Percentiles rank a stretch among this genome's conserved stretches.
These are phyloP conservation scores for Urocolius indicus DNA, from an alignment of 2,113 vertebrate species.

Conservation along the genomic window DNA sequence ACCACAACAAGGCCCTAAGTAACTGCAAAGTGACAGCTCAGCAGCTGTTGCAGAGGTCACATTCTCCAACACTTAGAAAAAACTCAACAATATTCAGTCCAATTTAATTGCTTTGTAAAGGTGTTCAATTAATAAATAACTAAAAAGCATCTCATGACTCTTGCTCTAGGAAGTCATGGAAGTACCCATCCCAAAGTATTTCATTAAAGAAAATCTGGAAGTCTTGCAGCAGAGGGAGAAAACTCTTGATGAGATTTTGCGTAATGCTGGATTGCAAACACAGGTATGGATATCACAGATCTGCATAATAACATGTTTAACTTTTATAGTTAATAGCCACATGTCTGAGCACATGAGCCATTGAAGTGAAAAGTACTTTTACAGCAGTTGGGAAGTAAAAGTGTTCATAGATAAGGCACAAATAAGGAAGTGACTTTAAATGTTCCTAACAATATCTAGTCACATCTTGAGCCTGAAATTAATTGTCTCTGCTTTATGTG, in stretches of 20 bases:
- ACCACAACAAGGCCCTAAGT: not conserved
- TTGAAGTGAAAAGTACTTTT: not conserved
- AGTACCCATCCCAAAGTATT: constrained; percentile 86
- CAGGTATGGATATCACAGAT: constrained; percentile 40
- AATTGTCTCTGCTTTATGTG: not conserved
- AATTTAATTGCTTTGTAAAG: not conserved
- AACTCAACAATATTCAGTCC: not conserved
- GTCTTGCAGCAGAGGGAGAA: constrained; percentile 78
- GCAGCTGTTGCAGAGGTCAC: constrained; percentile 42
- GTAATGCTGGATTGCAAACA: constrained; percentile 31
- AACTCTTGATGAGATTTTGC: constrained; percentile 77
- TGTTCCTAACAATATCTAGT: not conserved
- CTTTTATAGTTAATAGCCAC: not conserved
- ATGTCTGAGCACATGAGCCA: not conserved
- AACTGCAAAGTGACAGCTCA: constrained; percentile 26
- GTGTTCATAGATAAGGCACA: not conserved
- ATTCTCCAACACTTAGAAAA: not conserved
- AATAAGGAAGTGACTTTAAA: not conserved
- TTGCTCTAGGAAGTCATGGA: constrained; percentile 82
- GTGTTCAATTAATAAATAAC: not conserved
- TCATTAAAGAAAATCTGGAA: constrained; percentile 83
- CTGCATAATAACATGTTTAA: fast-evolving
- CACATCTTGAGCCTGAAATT: not conserved
- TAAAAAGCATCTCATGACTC: not conserved
- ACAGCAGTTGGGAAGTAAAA: not conserved